Base-by-base conservation (phyloP, 1,140 invertebrate genomes). In the Sarcophaga peregrina region DNA sequence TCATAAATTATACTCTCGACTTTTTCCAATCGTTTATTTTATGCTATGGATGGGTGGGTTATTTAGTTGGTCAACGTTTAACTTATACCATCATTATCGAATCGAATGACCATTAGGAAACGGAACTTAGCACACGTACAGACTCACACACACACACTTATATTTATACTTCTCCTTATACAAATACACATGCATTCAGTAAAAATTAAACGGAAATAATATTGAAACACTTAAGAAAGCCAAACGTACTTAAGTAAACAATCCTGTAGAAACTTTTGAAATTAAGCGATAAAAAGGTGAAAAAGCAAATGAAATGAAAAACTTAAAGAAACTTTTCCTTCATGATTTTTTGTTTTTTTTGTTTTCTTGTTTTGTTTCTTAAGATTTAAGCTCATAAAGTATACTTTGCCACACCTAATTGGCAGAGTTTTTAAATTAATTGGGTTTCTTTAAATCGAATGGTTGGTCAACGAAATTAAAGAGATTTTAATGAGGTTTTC, bases 161-260 rank as follows among this genome's bases (percentile, higher is more conserved):
- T 37, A 2, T 37, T 2, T 37, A 37, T 4, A 2, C 4, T 2
- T 37, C 1, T 37, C 4, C 25, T 1, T 37, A 37, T 37, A 37
- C 25, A 37, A 37, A 37, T 37, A 37, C 25, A 37, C 25, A 37
- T 37, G 25, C 25, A 37, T 37, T 37, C 4, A 37, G 25, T 37
- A 13, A 58, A 58, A 58, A 58, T 58, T 58, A 58, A 58, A 58
- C 54, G 54, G 54, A 58, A 58, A 13, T 58, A 58, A 58, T 58
- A 58, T 58, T 58, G 54, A 11, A 58, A 58, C 54, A 58, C 54
- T 58, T 58, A 58, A 58, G 54, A 58, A 58, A 37, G 25, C 54
- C n/a, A 15, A 58, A 58, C 7, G n/a, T n/a, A 15, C 0, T 1
- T 15, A 58, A n/a, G 54, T 58, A 58, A 58, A 58, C n/a, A 58